Conservation (phyloP, 2,888 invertebrate species). For the Autographa pulchrina region DNA sequence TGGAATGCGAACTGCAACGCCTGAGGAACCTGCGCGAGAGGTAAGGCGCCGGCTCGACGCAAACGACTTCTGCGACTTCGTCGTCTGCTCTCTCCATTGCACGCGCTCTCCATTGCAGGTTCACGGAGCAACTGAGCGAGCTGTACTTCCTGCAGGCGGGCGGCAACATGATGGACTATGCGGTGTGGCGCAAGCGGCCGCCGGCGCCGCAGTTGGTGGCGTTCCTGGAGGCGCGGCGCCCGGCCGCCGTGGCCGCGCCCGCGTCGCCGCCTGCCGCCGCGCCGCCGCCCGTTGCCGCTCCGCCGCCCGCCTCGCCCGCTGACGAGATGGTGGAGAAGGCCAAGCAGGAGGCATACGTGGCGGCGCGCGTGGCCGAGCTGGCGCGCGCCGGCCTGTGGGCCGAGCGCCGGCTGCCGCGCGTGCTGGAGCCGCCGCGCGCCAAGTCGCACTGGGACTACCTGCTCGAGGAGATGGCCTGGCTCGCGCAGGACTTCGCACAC, state of each 20-base stretch:
- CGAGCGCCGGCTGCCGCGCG: conserved; percentile 96
- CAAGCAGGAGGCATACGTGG: conserved; percentile 96
- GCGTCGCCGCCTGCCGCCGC: conserved; percentile 89
- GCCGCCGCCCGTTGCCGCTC: conserved; percentile 63
- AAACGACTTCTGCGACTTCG: too few relatives aligned
- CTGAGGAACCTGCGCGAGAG: conserved; percentile 92
- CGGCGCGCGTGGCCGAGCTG: conserved; percentile 97
- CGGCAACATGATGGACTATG: conserved; percentile 96
- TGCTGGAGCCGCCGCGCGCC: conserved; percentile 95
- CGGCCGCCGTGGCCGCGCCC: conserved; percentile 89
- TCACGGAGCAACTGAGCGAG: conserved; percentile 94
- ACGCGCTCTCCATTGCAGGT: conserved; percentile 77
- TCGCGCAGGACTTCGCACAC: conserved; percentile 98
- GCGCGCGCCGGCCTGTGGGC: conserved; percentile 99
- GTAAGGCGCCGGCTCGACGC: conserved; percentile 60
- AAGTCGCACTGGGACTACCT: conserved; percentile 99
- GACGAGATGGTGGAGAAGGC: conserved; percentile 85
- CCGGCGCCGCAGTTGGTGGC: conserved; percentile 93
- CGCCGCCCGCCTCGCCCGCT: conserved; percentile 65
- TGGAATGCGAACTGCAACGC: conserved; percentile 92
- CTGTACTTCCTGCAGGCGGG: conserved; percentile 96
- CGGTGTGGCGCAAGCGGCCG: conserved; percentile 95
- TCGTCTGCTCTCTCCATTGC: background rate
- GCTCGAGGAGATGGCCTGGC: conserved; percentile 99
- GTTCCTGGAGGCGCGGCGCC: conserved; percentile 93